A percentile compares a stretch with the other conserved stretches of the same genome.
Evolutionary conservation across 1,140 invertebrate species (phyloP).

Genomic region (Pseudomyrmex concolor): DNA sequence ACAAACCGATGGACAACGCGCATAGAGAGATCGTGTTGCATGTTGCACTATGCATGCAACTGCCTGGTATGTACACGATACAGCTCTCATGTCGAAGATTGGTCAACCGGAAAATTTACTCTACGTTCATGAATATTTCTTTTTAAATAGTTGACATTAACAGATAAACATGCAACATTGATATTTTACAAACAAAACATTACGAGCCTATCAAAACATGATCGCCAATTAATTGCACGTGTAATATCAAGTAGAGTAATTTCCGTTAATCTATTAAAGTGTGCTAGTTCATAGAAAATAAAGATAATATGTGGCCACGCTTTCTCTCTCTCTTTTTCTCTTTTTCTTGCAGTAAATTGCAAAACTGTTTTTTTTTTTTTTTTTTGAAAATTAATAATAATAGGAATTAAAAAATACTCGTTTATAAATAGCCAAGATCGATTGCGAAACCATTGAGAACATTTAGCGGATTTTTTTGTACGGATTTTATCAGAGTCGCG

Average conservation of each 20-base stretch:
- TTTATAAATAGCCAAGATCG: slow-evolving; percentile 14
- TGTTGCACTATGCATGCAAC: slow-evolving; percentile 48
- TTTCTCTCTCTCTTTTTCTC: too few relatives aligned
- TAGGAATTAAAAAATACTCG: slow-evolving; percentile 11
- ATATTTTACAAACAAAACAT: background rate
- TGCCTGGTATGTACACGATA: slow-evolving; percentile 41
- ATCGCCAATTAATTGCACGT: background rate
- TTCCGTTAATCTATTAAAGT: background rate
- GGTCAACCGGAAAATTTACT: slow-evolving; percentile 47
- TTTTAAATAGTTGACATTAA: background rate
- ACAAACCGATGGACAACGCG: slow-evolving; percentile 55
- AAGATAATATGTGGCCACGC: too few relatives aligned
- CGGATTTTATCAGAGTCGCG: background rate
- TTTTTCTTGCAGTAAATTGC: background rate
- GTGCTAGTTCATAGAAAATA: too few relatives aligned
- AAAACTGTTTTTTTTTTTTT: slow-evolving; percentile 12
- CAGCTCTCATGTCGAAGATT: slow-evolving; percentile 43
- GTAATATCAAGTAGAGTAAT: background rate
- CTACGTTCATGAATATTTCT: background rate
- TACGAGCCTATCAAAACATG: background rate
- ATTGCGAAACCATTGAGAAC: slow-evolving; percentile 1
- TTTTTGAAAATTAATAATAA: background rate
- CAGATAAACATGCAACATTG: background rate
- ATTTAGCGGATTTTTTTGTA: slow-evolving; percentile 7
- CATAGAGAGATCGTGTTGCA: slow-evolving; percentile 63